Evolutionary conservation across 2,888 invertebrate genomes (phyloP).

Genomic region (Sericinus montela): DNA sequence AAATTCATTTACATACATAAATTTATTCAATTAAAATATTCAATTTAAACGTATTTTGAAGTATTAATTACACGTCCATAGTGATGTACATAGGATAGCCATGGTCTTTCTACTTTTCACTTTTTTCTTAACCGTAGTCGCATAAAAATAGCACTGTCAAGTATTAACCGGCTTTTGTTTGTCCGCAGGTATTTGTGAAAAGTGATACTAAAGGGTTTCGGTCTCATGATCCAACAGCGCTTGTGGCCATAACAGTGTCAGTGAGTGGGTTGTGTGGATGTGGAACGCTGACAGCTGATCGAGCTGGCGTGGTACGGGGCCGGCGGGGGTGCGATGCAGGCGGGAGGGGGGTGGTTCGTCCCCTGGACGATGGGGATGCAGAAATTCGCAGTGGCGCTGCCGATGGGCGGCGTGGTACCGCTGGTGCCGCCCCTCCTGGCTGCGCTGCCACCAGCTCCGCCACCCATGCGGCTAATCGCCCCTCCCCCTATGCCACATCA

Average conservation of each 20-base stretch:
- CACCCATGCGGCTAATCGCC: constrained; percentile 61
- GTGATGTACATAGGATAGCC: too few relatives aligned
- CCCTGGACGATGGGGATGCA: constrained; percentile 71
- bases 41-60: too few relatives aligned
- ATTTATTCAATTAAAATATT: too few relatives aligned
- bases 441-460: constrained; percentile 62
- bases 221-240: constrained; percentile 27
- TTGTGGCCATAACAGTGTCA: constrained; percentile 38
- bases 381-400: constrained; percentile 72
- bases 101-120: too few relatives aligned
- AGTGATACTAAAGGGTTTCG: constrained; percentile 36
- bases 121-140: too few relatives aligned
- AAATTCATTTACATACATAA: too few relatives aligned
- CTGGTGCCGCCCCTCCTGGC: constrained; percentile 65
- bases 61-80: too few relatives aligned
- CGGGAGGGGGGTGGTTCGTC: constrained; percentile 70
- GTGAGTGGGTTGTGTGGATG: constrained; percentile 50
- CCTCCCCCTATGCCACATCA: constrained; percentile 61
- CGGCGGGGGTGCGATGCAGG: constrained; percentile 62
- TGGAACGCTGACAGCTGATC: constrained; percentile 56
- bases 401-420: constrained; percentile 70
- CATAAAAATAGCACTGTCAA: too few relatives aligned
- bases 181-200: constrained; percentile 63
- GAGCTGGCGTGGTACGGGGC: constrained; percentile 76
- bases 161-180: constrained; percentile 25